Evolutionary conservation across 1,140 invertebrate species (phyloP).

Genomic region (Papilio machaon): DNA sequence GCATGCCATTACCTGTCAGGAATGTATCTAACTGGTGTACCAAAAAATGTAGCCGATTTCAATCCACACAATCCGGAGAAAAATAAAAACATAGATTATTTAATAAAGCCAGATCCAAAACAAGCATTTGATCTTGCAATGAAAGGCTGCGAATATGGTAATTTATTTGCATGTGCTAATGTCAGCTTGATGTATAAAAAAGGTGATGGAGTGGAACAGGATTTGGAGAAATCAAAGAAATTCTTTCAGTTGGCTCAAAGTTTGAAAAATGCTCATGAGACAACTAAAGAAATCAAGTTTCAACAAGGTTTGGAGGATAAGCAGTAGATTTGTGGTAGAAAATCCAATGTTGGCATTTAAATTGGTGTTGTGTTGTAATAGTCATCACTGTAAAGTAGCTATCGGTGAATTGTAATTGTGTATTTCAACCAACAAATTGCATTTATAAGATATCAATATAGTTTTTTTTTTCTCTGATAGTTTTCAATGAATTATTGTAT

Average conservation of each 20-base stretch:
- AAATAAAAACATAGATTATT: conserved; percentile 78
- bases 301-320: conserved; percentile 83
- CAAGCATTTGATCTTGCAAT: conserved; percentile 89
- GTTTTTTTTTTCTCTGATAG: not conserved
- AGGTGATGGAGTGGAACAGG: conserved; percentile 88
- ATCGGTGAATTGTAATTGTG: not conserved
- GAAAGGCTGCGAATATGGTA: conserved; percentile 90
- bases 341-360: not conserved
- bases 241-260: conserved; percentile 88
- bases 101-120: conserved; percentile 86
- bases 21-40: conserved; percentile 88
- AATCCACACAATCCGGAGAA: conserved; percentile 72
- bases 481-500: not conserved
- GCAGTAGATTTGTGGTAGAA: conserved; percentile 40
- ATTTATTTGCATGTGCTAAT: conserved; percentile 94
- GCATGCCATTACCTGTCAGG: conserved; percentile 92
- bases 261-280: conserved; percentile 86
- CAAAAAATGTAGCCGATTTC: conserved; percentile 73
- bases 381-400: not conserved
- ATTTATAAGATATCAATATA: not conserved
- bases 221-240: conserved; percentile 86
- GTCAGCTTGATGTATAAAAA: conserved; percentile 91
- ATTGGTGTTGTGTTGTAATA: not conserved
- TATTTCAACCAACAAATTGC: not conserved
- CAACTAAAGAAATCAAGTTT: conserved; percentile 84